phyloP scores from a whole-genome alignment of 2,888 invertebrate species.

The Xanthorhoe spadicearia region DNA sequence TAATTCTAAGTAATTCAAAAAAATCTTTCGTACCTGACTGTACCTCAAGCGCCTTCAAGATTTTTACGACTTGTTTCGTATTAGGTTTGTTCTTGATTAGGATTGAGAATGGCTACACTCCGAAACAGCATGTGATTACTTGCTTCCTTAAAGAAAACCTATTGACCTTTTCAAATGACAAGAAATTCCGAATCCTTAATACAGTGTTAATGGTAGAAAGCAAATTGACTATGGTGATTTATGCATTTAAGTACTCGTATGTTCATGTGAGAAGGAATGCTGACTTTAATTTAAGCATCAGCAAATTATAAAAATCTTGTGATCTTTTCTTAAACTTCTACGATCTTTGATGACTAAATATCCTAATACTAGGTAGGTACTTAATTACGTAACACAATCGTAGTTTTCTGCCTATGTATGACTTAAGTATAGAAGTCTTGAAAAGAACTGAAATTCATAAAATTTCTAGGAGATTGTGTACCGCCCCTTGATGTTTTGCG shows the following conservation, averaged over 20 bases:
- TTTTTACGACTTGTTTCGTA: slow-evolving; percentile 43
- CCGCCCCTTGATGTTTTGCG: too few species aligned
- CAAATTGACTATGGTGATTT: not conserved
- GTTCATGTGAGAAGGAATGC: not conserved
- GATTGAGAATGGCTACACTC: slow-evolving; percentile 33
- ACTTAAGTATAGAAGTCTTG: too few species aligned
- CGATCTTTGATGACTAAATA: too few species aligned
- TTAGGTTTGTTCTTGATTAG: slow-evolving; percentile 46
- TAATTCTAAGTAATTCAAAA: not conserved
- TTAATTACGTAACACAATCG: too few species aligned
- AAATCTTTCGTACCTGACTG: slow-evolving; percentile 10
- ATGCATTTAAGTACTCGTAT: not conserved
- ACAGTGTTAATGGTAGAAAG: not conserved
- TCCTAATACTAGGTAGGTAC: too few species aligned
- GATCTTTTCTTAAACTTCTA: too few species aligned
- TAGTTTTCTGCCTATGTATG: too few species aligned
- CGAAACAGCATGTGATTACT: slow-evolving; percentile 10
- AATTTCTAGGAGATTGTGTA: too few species aligned
- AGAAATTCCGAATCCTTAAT: not conserved
- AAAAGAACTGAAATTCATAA: too few species aligned
- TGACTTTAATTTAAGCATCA: too few species aligned
- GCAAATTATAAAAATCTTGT: too few species aligned
- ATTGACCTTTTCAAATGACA: slow-evolving; percentile 6
- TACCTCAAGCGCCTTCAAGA: slow-evolving; percentile 24
- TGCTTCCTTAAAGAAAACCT: slow-evolving; percentile 8